Evolutionary conservation across 2,113 vertebrate species (phyloP), one percentile per base, ranked within the genome.

Genomic region (Sinosuthora webbiana): DNA sequence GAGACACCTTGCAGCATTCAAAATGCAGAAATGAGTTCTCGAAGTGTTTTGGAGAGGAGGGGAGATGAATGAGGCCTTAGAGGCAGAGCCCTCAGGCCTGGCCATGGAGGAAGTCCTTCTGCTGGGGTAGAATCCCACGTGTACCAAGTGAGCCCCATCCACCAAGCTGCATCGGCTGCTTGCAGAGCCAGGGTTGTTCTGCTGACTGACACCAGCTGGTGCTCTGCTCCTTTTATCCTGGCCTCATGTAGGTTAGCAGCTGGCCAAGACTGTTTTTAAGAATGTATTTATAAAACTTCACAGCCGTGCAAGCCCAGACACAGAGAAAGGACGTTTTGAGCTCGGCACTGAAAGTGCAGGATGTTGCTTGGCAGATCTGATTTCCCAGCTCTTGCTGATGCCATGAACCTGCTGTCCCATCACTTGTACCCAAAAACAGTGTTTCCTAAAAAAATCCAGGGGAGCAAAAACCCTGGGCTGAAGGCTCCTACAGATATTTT

Each of bases 131-230:
- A 75, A 87, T 45, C 60, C 17, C 4, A 1, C 5, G 0, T 0
- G n/a, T 14, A 14, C 56, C 57, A 18, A 63, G 31, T 1, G 37
- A 82, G 24, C 17, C 17, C 10, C 5, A 5, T 69, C 49, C 75
- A 44, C 37, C 37, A 8, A 28, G 37, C 45, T 4, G 1, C 9
- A 5, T 45, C 59, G 1, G 1, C 55, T 56, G 47, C n/a, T 30
- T 13, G 1, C 28, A 2, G 7, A 73, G 41, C 73, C 64, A 1
- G 60, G 3, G 2, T 8, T 3, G 0, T 57, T 45, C 83, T 75
- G 42, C 91, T 97, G 96, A 97, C 87, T 95, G 94, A 97, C 95
- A 93, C 93, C 31, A 49, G 89, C 95, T 93, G 91, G 57, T 96
- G 95, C 67, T 94, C 78, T 80, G 82, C 87, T 87, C 53, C 89